Evolutionary conservation across 2,888 invertebrate genomes (phyloP), one percentile per base, ranked within the genome.

Genomic region (Agrochola litura): DNA sequence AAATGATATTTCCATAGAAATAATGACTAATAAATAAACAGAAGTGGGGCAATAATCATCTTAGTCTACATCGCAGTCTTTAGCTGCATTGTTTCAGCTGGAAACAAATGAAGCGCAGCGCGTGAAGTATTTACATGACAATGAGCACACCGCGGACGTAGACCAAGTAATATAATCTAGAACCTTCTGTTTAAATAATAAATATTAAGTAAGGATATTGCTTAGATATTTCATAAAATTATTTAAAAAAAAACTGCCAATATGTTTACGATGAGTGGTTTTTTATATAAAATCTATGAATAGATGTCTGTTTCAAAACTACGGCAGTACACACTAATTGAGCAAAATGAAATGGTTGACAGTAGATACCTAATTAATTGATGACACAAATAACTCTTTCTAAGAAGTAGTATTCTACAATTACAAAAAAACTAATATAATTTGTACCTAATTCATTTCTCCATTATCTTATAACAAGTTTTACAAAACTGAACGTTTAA

Each of bases 71-170:
- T 61, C 14, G 14, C 63, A 64, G 60, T 70, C 58, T 70, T 30
- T 16, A 30, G 37, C 30, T 83, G 86, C 66, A 77, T 79, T 81
- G 83, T 89, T 81, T 76, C 60, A 67, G 58, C n/a, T 67, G 63
- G 75, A 80, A 81, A 81, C 79, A 73, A 64, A 60, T 73, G 73
- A 14, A 14, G n/a, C 75, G 63, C 58, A 72, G 77, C 85, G 54
- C 77, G 77, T 76, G 70, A 79, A 52, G 14, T 76, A 78, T 89
- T 87, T 82, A 78, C 88, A 88, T 89, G 68, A 85, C 76, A 88
- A 89, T 87, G 60, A 63, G 52, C 22, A 63, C 43, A 58, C 43
- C 73, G 61, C 54, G 25, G 19, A 60, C 43, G 78, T 58, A 68
- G 30, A 30, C 63, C 25, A 56, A 78, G 86, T 79, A 72, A 61